Conservation (phyloP, 2,888 invertebrate species). For the Seira musarum region DNA sequence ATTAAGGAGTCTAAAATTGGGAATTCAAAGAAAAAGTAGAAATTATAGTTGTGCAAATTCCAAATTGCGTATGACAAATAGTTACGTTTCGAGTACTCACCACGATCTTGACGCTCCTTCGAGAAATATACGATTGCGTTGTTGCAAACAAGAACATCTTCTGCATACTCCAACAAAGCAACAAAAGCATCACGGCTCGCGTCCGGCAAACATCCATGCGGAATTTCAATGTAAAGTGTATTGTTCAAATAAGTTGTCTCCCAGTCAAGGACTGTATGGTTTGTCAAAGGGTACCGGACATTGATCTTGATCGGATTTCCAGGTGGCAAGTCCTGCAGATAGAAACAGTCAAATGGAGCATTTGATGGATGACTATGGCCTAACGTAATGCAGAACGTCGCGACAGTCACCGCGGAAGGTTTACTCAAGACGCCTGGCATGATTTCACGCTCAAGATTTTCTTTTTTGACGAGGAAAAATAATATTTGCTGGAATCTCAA, state of each 20-base stretch:
- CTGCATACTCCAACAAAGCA: constrained; percentile 94
- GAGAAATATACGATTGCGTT: constrained; percentile 86
- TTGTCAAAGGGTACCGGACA: constrained; percentile 85
- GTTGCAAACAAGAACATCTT: constrained; percentile 89
- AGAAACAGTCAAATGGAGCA: constrained; percentile 76
- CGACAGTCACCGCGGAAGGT: too few relatives aligned
- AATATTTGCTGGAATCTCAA: too few relatives aligned
- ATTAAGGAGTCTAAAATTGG: constrained; percentile 75
- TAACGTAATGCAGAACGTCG: too few relatives aligned
- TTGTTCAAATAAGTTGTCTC: constrained; percentile 86
- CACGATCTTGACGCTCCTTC: constrained; percentile 87
- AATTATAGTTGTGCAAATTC: constrained; percentile 1
- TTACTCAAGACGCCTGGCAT: too few relatives aligned
- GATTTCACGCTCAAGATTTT: too few relatives aligned
- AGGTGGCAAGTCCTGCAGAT: constrained; percentile 60
- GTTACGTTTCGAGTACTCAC: constrained; percentile 71
- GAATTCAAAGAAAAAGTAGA: not conserved
- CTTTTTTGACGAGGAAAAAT: too few relatives aligned
- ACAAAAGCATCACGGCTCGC: constrained; percentile 97
- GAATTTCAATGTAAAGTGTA: constrained; percentile 91
- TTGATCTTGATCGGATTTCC: constrained; percentile 82
- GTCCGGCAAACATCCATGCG: constrained; percentile 87
- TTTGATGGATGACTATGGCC: too few relatives aligned
- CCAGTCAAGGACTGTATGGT: constrained; percentile 86
- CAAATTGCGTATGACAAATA: constrained; percentile 11